Evolutionary conservation across 2,888 invertebrate species (phyloP).

Genomic region (Clanis bilineata): DNA sequence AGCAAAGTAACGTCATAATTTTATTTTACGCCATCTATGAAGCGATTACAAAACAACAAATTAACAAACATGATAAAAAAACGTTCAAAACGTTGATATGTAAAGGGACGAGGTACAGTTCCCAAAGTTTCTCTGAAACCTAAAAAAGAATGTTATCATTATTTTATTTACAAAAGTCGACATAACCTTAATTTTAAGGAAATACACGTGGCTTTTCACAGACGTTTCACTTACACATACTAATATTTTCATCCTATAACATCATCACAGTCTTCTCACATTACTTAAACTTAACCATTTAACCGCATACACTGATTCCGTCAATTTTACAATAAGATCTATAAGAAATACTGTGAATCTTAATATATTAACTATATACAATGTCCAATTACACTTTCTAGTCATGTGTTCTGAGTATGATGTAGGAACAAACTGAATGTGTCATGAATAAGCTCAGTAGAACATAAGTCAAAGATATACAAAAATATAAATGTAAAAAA

Average conservation of each 20-base stretch:
- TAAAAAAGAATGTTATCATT: conserved; percentile 31
- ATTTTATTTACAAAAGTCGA: conserved; percentile 30
- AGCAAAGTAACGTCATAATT: conserved; percentile 57
- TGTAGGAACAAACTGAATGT: conserved; percentile 3
- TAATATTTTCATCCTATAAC: conserved; percentile 60
- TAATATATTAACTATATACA: conserved; percentile 4
- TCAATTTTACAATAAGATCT: conserved; percentile 23
- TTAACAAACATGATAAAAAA: conserved; percentile 26
- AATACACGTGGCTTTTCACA: conserved; percentile 40
- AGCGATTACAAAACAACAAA: conserved; percentile 25
- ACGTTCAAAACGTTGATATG: conserved; percentile 59
- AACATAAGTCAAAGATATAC: background rate
- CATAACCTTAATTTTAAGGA: conserved; percentile 27
- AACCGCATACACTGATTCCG: conserved; percentile 37
- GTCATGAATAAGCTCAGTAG: conserved; percentile 17
- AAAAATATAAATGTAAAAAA: background rate
- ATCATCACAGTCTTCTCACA: conserved; percentile 81
- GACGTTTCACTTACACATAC: conserved; percentile 52
- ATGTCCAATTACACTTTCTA: background rate
- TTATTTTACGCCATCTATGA: conserved; percentile 29
- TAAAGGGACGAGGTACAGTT: conserved; percentile 45
- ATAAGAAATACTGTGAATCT: conserved; percentile 15
- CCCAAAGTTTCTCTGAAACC: conserved; percentile 38
- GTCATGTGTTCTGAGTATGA: background rate
- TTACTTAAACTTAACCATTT: conserved; percentile 55